A percentile compares a stretch with the other conserved stretches of the same genome.
phyloP scores from a whole-genome alignment of 2,113 vertebrate species.

The Rhadina sibilatrix region DNA sequence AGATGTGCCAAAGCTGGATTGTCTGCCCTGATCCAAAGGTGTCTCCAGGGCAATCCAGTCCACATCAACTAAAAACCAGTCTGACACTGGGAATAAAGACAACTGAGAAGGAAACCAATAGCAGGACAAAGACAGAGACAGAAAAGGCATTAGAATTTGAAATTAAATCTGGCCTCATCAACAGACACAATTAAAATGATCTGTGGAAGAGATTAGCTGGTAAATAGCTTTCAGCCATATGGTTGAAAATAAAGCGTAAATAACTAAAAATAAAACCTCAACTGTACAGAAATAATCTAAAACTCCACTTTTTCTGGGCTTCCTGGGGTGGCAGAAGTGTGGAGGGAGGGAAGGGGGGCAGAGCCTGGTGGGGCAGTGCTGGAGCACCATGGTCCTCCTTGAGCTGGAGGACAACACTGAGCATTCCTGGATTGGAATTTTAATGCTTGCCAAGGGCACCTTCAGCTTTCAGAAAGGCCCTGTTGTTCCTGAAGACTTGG shows the following conservation, averaged over 20 bases:
- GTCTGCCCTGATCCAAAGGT: neutral
- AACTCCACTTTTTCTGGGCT: neutral
- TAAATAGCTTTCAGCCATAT: neutral
- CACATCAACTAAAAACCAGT: neutral
- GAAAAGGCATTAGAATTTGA: neutral
- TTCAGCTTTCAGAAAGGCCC: neutral
- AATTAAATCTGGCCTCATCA: neutral
- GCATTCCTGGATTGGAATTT: neutral
- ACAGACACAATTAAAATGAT: neutral
- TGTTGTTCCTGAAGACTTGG: neutral
- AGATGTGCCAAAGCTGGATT: neutral
- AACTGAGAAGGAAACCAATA: neutral
- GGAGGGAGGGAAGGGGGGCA: neutral
- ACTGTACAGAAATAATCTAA: neutral
- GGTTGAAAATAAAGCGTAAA: neutral
- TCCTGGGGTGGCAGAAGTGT: neutral
- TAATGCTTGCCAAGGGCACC: slow-evolving; percentile 18
- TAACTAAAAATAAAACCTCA: neutral
- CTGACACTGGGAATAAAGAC: neutral
- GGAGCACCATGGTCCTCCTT: neutral
- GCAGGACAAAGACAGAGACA: neutral
- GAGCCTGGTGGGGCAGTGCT: neutral
- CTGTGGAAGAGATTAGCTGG: neutral
- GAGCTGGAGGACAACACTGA: neutral
- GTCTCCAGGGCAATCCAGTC: neutral